Percentiles rank a stretch among this genome's conserved stretches.
These are phyloP conservation scores for Rhodinocichla rosea DNA, from an alignment of 2,113 vertebrate species.

Conservation along the genomic window DNA sequence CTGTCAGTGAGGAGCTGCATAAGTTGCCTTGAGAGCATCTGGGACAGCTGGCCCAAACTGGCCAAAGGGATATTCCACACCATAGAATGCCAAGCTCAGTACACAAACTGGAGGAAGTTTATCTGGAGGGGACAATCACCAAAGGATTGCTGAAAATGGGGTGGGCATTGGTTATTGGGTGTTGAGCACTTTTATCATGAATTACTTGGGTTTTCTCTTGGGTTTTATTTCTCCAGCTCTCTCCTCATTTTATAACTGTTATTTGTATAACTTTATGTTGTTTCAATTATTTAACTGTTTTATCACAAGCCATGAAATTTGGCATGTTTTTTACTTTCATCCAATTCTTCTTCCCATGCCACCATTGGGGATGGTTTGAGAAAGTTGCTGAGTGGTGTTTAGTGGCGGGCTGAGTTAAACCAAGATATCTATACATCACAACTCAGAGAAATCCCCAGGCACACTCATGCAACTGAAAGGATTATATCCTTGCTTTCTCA, in stretches of 20 bases:
- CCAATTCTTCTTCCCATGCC: background rate
- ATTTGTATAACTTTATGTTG: background rate
- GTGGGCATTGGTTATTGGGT: background rate
- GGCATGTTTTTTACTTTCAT: rapidly evolving
- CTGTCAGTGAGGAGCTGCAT: background rate
- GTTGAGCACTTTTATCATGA: rapidly evolving
- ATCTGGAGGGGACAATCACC: background rate
- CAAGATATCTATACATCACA: background rate
- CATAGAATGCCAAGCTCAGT: background rate
- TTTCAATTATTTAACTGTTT: background rate
- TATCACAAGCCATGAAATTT: background rate
- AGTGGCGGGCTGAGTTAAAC: background rate
- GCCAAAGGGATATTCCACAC: background rate
- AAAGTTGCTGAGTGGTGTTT: background rate
- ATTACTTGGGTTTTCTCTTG: background rate
- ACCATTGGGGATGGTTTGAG: background rate
- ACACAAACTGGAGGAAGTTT: background rate
- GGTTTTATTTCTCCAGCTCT: background rate
- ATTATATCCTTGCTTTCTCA: background rate
- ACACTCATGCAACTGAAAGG: background rate
- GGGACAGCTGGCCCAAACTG: background rate
- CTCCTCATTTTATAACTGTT: background rate
- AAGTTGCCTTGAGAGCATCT: background rate
- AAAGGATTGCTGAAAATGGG: background rate
- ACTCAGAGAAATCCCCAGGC: background rate